phyloP scores from a whole-genome alignment of 2,888 invertebrate species.

The Invenusta paracnida region DNA sequence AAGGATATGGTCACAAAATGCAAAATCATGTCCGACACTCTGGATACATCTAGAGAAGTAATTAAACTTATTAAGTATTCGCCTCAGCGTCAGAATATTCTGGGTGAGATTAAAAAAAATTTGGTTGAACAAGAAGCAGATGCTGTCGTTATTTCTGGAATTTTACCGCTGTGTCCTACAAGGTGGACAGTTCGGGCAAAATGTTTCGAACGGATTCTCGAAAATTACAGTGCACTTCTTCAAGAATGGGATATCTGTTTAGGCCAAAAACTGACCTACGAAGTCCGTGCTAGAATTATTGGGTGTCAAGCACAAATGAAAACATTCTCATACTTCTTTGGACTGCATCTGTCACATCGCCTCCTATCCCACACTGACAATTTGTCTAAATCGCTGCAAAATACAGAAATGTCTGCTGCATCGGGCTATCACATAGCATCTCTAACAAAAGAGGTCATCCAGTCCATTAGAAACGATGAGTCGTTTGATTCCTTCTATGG shows the following conservation, averaged over 20 bases:
- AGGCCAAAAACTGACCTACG: background rate
- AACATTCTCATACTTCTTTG: background rate
- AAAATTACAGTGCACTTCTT: constrained; percentile 19
- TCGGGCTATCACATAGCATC: background rate
- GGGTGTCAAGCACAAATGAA: constrained; percentile 5
- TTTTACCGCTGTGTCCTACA: constrained; percentile 3
- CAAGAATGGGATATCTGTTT: background rate
- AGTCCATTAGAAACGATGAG: background rate
- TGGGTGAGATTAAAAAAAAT: background rate
- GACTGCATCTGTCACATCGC: background rate
- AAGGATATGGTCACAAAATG: constrained; percentile 7
- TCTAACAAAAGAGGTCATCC: background rate
- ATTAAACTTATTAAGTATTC: constrained; percentile 18
- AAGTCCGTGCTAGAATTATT: background rate
- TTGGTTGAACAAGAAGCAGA: background rate
- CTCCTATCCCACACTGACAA: background rate
- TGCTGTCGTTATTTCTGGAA: background rate
- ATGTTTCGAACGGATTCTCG: background rate
- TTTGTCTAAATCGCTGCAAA: background rate
- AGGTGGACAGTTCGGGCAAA: constrained; percentile 13
- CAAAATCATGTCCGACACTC: constrained; percentile 8
- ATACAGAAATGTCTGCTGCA: background rate
- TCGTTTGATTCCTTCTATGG: background rate
- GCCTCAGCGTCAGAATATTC: background rate
- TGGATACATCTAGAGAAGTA: constrained; percentile 22